Evolutionary conservation across 1,140 invertebrate genomes (phyloP).

Genomic region (Pachyrhynchus sulphureomaculatus): DNA sequence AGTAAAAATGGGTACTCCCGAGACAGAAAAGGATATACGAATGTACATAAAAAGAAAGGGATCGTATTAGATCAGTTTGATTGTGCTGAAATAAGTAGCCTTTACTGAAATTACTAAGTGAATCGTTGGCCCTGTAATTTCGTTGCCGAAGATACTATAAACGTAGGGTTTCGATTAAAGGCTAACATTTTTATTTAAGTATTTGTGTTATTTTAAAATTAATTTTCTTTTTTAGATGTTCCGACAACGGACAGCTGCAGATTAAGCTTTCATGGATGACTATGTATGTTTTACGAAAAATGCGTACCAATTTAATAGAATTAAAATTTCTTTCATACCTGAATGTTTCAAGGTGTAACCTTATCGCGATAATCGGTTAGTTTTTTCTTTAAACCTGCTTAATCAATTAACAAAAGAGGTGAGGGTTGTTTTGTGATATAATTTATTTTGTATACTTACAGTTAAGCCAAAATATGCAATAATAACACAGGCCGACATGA

Average conservation of each 20-base stretch:
- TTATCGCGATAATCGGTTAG: background rate
- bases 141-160: conserved; percentile 34
- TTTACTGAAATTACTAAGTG: conserved; percentile 40
- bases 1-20: no score
- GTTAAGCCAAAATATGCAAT: no score
- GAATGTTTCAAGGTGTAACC: conserved; percentile 5
- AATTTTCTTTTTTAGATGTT: conserved; percentile 29
- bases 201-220: conserved; percentile 41
- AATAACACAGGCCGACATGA: no score
- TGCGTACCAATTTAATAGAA: conserved; percentile 5
- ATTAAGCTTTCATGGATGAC: conserved; percentile 1
- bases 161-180: conserved; percentile 30
- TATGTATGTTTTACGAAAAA: conserved; percentile 18
- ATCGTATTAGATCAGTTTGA: background rate
- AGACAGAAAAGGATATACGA: no score
- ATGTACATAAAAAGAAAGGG: no score
- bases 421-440: no score
- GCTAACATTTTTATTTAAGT: conserved; percentile 35
- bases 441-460: no score
- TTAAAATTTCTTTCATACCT: conserved; percentile 2
- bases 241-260: conserved; percentile 17
- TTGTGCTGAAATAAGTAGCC: conserved; percentile 40
- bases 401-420: no score
- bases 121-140: conserved; percentile 41
- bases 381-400: no score